These are phyloP conservation scores for Parazoanthus atlanticus DNA, from an alignment of 92 coral and sea anemone species.

Conservation along the genomic window DNA sequence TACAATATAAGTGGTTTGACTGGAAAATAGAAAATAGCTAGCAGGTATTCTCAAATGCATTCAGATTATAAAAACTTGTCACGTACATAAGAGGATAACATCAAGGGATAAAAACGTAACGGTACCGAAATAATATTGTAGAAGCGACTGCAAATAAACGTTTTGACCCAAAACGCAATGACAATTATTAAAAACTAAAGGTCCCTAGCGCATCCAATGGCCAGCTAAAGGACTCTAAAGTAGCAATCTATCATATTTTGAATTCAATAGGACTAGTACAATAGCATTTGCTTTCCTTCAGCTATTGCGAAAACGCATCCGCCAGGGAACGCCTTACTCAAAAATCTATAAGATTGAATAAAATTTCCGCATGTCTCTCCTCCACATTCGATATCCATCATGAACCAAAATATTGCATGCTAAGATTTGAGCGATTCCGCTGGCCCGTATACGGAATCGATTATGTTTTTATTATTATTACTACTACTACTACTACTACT, in stretches of 20 bases:
- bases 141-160: background rate
- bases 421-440: too few relatives aligned
- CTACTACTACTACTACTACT: too few relatives aligned
- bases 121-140: too few relatives aligned
- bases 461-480: too few relatives aligned
- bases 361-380: too few relatives aligned
- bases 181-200: background rate
- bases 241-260: background rate
- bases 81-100: background rate
- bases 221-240: background rate
- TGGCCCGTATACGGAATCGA: too few relatives aligned
- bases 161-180: background rate
- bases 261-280: background rate
- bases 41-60: constrained; percentile 20
- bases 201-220: background rate
- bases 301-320: too few relatives aligned
- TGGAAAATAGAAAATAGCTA: constrained; percentile 12
- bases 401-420: too few relatives aligned
- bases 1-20: constrained; percentile 13
- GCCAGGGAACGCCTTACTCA: too few relatives aligned
- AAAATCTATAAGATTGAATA: too few relatives aligned
- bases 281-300: background rate
- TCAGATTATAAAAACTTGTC: background rate
- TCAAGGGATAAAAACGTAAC: background rate
- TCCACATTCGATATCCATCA: too few relatives aligned